Conservation (phyloP, 2,797 vertebrate species). For the Notoglanidium macrostoma region DNA sequence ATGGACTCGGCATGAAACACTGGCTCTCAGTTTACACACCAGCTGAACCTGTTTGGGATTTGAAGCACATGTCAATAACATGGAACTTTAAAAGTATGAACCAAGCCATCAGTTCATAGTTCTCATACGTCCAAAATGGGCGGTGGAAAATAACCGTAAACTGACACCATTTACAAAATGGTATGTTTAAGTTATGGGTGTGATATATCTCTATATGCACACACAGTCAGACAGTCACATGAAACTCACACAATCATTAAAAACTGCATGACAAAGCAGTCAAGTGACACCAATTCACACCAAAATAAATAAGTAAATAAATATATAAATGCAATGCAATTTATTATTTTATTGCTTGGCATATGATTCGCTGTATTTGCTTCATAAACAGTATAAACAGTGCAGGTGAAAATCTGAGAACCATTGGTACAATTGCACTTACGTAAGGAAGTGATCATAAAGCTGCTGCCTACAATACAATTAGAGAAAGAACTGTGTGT, state of each 20-base stretch:
- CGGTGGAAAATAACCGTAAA: background rate
- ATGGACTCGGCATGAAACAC: background rate
- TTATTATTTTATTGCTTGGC: background rate
- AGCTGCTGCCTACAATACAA: background rate
- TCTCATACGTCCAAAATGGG: background rate
- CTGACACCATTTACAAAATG: background rate
- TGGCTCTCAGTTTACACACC: constrained; percentile 30
- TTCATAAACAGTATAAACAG: background rate
- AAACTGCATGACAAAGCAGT: background rate
- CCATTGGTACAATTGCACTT: background rate
- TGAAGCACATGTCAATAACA: background rate
- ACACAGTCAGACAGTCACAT: background rate
- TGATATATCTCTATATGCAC: background rate
- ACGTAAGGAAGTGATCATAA: background rate
- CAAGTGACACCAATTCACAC: background rate
- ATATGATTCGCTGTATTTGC: background rate
- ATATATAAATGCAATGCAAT: background rate
- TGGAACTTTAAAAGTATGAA: background rate
- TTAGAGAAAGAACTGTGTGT: background rate
- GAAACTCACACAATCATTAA: background rate
- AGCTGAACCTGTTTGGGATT: constrained; percentile 31
- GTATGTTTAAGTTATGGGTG: background rate
- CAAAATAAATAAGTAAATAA: background rate
- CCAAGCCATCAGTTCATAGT: background rate
- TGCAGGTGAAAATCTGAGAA: background rate